phyloP scores from a whole-genome alignment of 2,113 vertebrate species.

The Mungos mungo region DNA sequence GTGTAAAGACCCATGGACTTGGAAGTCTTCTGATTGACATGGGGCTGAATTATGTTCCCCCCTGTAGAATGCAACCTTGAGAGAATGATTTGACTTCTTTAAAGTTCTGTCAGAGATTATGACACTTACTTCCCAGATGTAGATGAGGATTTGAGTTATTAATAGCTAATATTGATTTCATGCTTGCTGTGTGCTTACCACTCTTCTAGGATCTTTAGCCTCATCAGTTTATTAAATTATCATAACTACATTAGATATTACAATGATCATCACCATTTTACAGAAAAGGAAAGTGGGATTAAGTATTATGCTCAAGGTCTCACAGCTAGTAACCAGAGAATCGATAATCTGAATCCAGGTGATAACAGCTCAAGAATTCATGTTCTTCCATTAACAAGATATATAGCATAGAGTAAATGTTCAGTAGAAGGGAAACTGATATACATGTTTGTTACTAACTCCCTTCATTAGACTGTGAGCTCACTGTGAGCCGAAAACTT shows the following conservation, averaged over 20 bases:
- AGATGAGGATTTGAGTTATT: neutral
- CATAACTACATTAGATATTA: neutral
- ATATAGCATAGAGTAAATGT: neutral
- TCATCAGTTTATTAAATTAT: constrained; percentile 52
- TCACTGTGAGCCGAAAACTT: neutral
- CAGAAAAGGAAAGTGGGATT: constrained; percentile 33
- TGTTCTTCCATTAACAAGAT: neutral
- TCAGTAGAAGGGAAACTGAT: neutral
- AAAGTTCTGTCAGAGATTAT: neutral
- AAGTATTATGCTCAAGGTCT: neutral
- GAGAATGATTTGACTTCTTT: neutral
- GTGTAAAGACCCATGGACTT: neutral
- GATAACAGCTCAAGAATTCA: neutral
- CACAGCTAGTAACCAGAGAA: neutral
- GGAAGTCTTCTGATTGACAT: neutral
- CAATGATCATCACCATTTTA: constrained; percentile 12
- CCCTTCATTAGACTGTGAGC: neutral
- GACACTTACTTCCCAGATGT: neutral
- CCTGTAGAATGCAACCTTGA: neutral
- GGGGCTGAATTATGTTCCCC: neutral
- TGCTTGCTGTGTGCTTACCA: neutral
- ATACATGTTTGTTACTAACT: neutral
- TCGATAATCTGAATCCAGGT: neutral
- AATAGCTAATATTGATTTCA: constrained; percentile 19
- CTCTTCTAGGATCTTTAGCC: neutral